phyloP scores from a whole-genome alignment of 1,140 invertebrate species.

The Drosophila truncata region DNA sequence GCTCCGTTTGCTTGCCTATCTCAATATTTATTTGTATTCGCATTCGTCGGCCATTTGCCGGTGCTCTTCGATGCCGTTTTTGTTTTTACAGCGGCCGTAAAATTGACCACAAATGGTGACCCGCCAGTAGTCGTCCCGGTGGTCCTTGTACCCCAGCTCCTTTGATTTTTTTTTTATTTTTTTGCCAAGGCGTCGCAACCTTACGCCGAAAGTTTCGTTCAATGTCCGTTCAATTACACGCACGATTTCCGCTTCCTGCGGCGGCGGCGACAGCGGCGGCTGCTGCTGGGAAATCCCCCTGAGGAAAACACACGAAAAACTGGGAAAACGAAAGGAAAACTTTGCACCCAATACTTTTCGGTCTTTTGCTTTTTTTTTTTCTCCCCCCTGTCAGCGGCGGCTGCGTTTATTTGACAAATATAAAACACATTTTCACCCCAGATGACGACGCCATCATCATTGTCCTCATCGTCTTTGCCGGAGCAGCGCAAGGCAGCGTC shows the following conservation, averaged over 20 bases:
- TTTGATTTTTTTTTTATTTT: not conserved
- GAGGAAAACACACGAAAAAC: slow-evolving; percentile 28
- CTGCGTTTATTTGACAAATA: slow-evolving; percentile 80
- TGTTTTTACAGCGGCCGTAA: slow-evolving; percentile 76
- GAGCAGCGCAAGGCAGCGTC: slow-evolving; percentile 22
- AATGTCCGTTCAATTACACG: slow-evolving; percentile 81
- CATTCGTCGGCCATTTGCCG: slow-evolving; percentile 35
- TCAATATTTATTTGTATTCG: slow-evolving; percentile 54
- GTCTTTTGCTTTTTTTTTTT: slow-evolving; percentile 4
- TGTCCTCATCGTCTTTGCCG: slow-evolving; percentile 32
- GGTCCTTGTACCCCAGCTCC: not conserved
- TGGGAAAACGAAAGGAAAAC: slow-evolving; percentile 25
- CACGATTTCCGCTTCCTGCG: slow-evolving; percentile 80
- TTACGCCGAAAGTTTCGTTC: slow-evolving; percentile 71
- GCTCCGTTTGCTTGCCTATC: slow-evolving; percentile 24
- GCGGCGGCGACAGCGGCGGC: slow-evolving; percentile 20
- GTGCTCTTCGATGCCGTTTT: slow-evolving; percentile 56
- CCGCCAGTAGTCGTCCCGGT: not conserved
- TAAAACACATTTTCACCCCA: slow-evolving; percentile 80
- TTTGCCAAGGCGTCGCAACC: slow-evolving; percentile 37
- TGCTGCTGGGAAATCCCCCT: not conserved
- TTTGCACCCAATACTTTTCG: slow-evolving; percentile 54
- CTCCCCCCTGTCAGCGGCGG: slow-evolving; percentile 12
- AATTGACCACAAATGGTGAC: slow-evolving; percentile 73
- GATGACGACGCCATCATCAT: slow-evolving; percentile 44